phyloP scores from a whole-genome alignment of 2,888 invertebrate genomes.

The Augochlorella aurata region DNA sequence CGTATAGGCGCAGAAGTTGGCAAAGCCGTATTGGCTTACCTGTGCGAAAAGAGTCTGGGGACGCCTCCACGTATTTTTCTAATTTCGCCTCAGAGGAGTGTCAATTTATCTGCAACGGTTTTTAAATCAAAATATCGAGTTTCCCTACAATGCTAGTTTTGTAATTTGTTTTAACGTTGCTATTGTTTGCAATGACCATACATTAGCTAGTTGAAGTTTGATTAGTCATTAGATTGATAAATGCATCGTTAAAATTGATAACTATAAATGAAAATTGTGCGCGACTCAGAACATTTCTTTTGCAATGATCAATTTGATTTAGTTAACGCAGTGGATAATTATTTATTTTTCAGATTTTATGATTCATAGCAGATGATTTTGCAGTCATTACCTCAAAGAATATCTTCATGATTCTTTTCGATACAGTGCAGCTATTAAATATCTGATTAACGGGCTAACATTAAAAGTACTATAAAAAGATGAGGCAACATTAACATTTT shows the following conservation, averaged over 20 bases:
- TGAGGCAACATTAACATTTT: background rate
- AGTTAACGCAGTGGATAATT: background rate
- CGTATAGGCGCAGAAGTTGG: slow-evolving; percentile 60
- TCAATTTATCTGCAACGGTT: background rate
- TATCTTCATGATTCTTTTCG: background rate
- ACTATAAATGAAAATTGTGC: background rate
- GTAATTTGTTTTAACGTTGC: too few species aligned
- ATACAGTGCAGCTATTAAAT: background rate
- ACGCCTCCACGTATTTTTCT: slow-evolving; percentile 29
- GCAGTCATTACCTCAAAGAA: background rate
- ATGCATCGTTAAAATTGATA: background rate
- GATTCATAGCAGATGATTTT: background rate
- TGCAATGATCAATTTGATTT: background rate
- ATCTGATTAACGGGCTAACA: background rate
- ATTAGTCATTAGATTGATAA: background rate
- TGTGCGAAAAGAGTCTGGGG: slow-evolving; percentile 37
- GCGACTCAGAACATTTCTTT: background rate
- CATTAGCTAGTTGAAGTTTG: too few species aligned
- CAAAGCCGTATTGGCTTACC: slow-evolving; percentile 58
- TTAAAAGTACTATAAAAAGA: background rate
- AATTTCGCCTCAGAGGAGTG: slow-evolving; percentile 13
- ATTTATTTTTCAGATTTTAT: background rate
- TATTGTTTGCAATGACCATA: too few species aligned
- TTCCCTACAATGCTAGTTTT: background rate
- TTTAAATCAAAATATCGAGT: background rate